These are phyloP conservation scores for Australoheros scitulus DNA, from an alignment of 2,113 vertebrate genomes.

Conservation along the genomic window DNA sequence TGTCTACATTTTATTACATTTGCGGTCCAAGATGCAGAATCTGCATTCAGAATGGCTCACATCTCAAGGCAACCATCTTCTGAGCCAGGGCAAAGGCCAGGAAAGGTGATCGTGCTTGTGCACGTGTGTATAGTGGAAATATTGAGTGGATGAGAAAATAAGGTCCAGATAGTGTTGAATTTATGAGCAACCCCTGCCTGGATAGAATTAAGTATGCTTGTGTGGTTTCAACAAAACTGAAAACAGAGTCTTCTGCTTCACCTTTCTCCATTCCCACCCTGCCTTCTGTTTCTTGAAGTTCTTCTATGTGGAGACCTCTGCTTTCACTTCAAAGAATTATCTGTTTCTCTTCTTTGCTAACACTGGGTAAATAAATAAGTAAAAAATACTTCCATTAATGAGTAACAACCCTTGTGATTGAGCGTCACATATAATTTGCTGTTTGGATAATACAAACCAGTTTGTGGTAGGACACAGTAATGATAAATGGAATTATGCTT, in stretches of 20 bases:
- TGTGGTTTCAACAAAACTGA: constrained; percentile 11
- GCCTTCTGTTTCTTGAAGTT: constrained; percentile 33
- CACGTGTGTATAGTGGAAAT: constrained; percentile 9
- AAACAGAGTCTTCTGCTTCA: constrained; percentile 39
- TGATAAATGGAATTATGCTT: constrained; percentile 60
- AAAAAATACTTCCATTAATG: constrained; percentile 34
- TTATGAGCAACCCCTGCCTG: constrained; percentile 54
- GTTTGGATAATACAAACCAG: constrained; percentile 20
- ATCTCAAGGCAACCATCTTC: constrained; percentile 40
- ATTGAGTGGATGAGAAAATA: constrained; percentile 29
- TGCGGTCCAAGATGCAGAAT: constrained; percentile 31
- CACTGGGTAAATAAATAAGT: not conserved
- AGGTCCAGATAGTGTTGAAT: constrained; percentile 57
- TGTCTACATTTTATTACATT: constrained; percentile 27
- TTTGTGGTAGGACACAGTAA: constrained; percentile 47
- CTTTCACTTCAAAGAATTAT: constrained; percentile 53
- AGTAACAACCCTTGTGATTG: constrained; percentile 46
- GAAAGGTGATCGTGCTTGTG: constrained; percentile 2
- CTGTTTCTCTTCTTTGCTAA: constrained; percentile 14
- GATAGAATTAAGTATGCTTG: constrained; percentile 49
- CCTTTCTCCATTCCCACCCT: constrained; percentile 34
- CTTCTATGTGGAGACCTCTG: constrained; percentile 38
- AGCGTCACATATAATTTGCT: constrained; percentile 56
- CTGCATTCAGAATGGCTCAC: constrained; percentile 52
- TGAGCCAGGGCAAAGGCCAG: constrained; percentile 53